Conservation (phyloP, 2,113 vertebrate genomes). For the Rostratula benghalensis region DNA sequence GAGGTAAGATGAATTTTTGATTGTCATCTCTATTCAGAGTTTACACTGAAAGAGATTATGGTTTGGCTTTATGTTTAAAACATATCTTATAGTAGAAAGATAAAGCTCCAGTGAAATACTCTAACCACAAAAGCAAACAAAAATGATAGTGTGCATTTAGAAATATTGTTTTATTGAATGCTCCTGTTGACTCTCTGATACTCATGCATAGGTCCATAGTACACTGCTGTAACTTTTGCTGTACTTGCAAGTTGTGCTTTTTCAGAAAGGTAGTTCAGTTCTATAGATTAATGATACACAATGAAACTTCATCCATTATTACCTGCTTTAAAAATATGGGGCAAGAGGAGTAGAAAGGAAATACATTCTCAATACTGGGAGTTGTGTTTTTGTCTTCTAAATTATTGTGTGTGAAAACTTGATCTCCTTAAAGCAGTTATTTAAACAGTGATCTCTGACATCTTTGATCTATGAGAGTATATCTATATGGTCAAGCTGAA, state of each 20-base stretch:
- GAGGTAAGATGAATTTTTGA: slow-evolving; percentile 80
- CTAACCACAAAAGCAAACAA: background rate
- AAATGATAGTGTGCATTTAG: background rate
- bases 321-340: background rate
- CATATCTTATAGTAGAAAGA: accelerated
- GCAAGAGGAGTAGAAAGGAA: background rate
- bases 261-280: background rate
- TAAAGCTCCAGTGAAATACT: background rate
- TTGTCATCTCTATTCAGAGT: background rate
- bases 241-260: background rate
- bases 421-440: background rate
- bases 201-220: background rate
- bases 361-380: background rate
- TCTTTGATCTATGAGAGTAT: background rate
- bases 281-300: background rate
- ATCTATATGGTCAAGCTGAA: background rate
- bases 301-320: background rate
- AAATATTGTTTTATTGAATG: background rate
- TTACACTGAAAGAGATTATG: background rate
- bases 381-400: background rate
- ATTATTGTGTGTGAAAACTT: background rate
- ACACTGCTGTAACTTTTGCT: background rate
- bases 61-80: background rate
- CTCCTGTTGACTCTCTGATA: background rate
- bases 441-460: background rate